A percentile compares a stretch with the other conserved stretches of the same genome.
These are phyloP conservation scores for Coenonympha glycerion DNA, from an alignment of 2,888 invertebrate genomes.

Conservation along the genomic window DNA sequence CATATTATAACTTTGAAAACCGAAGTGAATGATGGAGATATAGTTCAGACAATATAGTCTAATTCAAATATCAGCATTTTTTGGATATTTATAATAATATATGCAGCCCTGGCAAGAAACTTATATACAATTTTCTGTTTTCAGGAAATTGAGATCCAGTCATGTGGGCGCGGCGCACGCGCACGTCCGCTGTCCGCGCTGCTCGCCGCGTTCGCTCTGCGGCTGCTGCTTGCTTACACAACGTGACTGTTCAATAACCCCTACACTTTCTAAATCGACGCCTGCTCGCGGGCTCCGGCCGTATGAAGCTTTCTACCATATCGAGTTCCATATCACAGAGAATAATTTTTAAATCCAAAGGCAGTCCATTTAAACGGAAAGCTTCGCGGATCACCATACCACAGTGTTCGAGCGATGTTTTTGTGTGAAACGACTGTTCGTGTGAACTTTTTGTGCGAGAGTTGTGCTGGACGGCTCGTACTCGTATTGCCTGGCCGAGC, in stretches of 20 bases:
- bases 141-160: constrained; percentile 80
- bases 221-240: constrained; percentile 36
- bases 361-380: constrained; percentile 26
- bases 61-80: too few relatives aligned
- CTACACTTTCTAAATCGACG: constrained; percentile 28
- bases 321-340: constrained; percentile 30
- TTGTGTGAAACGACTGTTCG: constrained; percentile 40
- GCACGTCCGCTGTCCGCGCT: constrained; percentile 41
- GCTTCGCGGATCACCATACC: constrained; percentile 43
- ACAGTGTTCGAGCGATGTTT: constrained; percentile 43
- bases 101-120: too few relatives aligned
- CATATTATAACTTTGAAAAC: too few relatives aligned
- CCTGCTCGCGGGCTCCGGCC: constrained; percentile 26
- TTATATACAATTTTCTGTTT: constrained; percentile 1
- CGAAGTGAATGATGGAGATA: too few relatives aligned
- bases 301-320: constrained; percentile 31
- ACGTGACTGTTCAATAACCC: constrained; percentile 56
- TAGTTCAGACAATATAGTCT: too few relatives aligned
- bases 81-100: too few relatives aligned
- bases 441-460: constrained; percentile 32
- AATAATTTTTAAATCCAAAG: constrained; percentile 22
- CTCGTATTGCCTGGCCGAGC: constrained; percentile 5
- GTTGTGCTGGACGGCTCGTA: constrained; percentile 14
- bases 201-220: constrained; percentile 41
- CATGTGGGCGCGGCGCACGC: constrained; percentile 73